Conservation (phyloP, 2,888 invertebrate genomes). For the Creontiades dilutus region DNA sequence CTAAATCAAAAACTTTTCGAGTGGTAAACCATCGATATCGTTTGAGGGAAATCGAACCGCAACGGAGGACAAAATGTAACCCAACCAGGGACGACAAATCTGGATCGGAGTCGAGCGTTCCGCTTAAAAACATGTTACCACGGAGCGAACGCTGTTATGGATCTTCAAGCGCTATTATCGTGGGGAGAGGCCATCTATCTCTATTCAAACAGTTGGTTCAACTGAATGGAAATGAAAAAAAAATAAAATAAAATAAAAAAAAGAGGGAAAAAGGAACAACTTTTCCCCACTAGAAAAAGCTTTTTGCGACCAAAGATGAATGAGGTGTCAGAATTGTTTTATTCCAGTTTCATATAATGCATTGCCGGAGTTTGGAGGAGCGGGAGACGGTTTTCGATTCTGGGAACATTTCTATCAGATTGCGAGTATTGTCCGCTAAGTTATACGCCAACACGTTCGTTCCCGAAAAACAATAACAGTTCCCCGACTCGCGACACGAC, state of each 20-base stretch:
- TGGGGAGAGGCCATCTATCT: slow-evolving; percentile 1
- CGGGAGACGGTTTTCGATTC: background rate
- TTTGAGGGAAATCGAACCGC: too few relatives aligned
- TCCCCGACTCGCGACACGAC: too few relatives aligned
- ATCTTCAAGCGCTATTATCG: slow-evolving; percentile 27
- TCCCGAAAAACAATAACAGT: too few relatives aligned
- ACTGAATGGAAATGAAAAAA: background rate
- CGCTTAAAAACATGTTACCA: background rate
- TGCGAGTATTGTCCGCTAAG: background rate
- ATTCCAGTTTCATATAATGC: background rate
- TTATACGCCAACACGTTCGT: too few relatives aligned
- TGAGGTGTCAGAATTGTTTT: slow-evolving; percentile 13
- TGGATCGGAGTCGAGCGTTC: too few relatives aligned
- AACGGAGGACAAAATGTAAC: too few relatives aligned
- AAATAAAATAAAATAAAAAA: background rate
- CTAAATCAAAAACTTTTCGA: too few relatives aligned
- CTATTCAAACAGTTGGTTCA: slow-evolving; percentile 36
- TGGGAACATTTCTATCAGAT: slow-evolving; percentile 22
- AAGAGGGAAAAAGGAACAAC: background rate
- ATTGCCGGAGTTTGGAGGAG: background rate
- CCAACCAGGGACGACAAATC: too few relatives aligned
- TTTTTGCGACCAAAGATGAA: slow-evolving; percentile 27
- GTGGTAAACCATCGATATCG: too few relatives aligned
- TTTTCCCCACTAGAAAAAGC: background rate
- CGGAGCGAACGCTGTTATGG: background rate